A percentile compares a stretch with the other conserved stretches of the same genome.
phyloP scores from a whole-genome alignment of 2,113 vertebrate species.

The Neoarius graeffei region DNA sequence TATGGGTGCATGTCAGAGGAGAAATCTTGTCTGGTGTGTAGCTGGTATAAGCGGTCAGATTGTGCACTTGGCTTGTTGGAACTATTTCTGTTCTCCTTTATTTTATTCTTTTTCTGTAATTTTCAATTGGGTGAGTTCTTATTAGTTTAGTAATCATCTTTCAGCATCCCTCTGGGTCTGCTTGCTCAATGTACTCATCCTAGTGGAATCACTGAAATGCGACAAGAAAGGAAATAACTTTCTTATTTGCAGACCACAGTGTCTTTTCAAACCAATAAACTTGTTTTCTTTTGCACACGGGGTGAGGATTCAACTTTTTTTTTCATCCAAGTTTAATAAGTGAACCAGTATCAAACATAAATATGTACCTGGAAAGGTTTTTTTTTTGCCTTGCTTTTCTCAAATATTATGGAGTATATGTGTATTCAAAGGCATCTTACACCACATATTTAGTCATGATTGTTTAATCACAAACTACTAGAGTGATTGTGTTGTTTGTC shows the following conservation, averaged over 20 bases:
- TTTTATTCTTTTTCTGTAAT: constrained; percentile 3
- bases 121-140: constrained; percentile 37
- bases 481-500: not conserved
- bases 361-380: not conserved
- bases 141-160: constrained; percentile 57
- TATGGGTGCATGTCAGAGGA: not conserved
- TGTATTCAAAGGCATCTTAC: not conserved
- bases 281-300: not conserved
- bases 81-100: not conserved
- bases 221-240: constrained; percentile 40
- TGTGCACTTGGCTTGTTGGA: not conserved
- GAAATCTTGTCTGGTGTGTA: too few species aligned
- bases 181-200: constrained; percentile 31
- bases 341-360: not conserved
- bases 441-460: not conserved
- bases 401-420: not conserved
- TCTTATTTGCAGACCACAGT: not conserved
- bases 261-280: not conserved
- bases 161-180: constrained; percentile 40
- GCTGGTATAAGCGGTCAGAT: not conserved
- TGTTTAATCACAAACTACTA: not conserved
- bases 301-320: not conserved
- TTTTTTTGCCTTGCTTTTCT: not conserved
- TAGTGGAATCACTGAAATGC: constrained; percentile 42
- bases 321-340: not conserved